Base-by-base conservation (phyloP, 2,113 vertebrate genomes). In the Stigmatopora argus region DNA sequence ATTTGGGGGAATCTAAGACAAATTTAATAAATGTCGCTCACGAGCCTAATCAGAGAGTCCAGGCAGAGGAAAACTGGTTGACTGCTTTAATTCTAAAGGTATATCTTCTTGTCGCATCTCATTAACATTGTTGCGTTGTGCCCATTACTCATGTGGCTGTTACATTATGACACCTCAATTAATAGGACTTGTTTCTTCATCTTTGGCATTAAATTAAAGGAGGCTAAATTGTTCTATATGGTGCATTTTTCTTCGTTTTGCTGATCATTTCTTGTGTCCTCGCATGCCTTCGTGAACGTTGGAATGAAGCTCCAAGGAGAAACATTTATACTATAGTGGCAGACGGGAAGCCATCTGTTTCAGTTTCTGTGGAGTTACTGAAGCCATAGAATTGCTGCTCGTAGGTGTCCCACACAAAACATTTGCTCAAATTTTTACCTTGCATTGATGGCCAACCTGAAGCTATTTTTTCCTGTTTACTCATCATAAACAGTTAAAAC, bases 271-370 rank as follows among this genome's bases (percentile, higher is more conserved):
- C 63, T 52, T 66, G 59, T 58, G 57, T 67, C 68, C 64, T 63
- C 45, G 0, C 13, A 21, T 66, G 56, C 71, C 44, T 14, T 74
- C 47, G 34, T 85, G 74, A 77, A 77, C 63, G 62, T 68, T 48
- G 78, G 77, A 78, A 80, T 79, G 68, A 56, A 72, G 77, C 46
- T 9, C n/a, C 58, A 46, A 62, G 64, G 55, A 63, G 49, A 51
- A 13, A 56, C 14, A 47, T n/a, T 56, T 69, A 79, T 86, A 86
- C 82, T 74, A 73, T 79, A 78, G 59, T 69, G 80, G 72, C 78
- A 76, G 73, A 62, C 52, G 41, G 58, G 23, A 44, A 74, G 64
- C 48, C 69, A 64, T 80, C 70, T 64, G 48, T 74, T 35, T 18
- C 5, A 41, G 38, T 41, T 41, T 8, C 9, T 10, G 51, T 5